These are phyloP conservation scores for Desmophyllum pertusum DNA, from an alignment of 92 coral and sea anemone genomes.

Conservation along the genomic window DNA sequence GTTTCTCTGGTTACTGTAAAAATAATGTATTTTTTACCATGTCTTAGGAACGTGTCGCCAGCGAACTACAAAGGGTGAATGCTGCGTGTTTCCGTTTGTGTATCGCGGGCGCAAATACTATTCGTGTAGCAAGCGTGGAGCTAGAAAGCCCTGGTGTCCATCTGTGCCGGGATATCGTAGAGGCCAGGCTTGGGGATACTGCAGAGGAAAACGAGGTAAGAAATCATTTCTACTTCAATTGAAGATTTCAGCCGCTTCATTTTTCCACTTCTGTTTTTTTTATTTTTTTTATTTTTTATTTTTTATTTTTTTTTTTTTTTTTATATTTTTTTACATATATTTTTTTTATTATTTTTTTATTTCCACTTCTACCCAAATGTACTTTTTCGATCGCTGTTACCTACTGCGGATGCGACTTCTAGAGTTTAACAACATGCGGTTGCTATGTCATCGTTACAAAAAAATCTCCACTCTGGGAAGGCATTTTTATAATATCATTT, in stretches of 20 bases:
- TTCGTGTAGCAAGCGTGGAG: conserved; percentile 6
- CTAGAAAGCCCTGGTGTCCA: conserved; percentile 29
- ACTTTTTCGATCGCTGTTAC: not conserved
- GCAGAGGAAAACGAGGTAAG: conserved; percentile 44
- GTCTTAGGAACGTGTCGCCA: conserved; percentile 26
- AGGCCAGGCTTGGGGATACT: conserved; percentile 31
- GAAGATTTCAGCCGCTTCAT: not conserved
- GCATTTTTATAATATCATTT: no score
- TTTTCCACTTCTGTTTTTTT: no score
- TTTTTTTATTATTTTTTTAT: no score
- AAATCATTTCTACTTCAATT: not conserved
- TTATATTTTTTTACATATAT: no score
- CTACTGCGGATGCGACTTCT: not conserved
- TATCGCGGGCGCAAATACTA: conserved; percentile 33
- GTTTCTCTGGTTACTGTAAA: no score
- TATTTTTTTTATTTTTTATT: no score
- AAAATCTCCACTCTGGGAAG: no score
- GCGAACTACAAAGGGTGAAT: conserved; percentile 6
- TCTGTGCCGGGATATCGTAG: conserved; percentile 16
- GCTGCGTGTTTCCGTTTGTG: conserved; percentile 40
- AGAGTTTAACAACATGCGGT: not conserved
- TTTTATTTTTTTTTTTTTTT: no score
- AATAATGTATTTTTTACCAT: not conserved
- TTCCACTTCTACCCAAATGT: not conserved
- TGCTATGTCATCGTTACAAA: not conserved